Percentiles rank a stretch among this genome's conserved stretches.
These are phyloP conservation scores for Gobiocypris rarus DNA, from an alignment of 2,113 vertebrate genomes.

Conservation along the genomic window DNA sequence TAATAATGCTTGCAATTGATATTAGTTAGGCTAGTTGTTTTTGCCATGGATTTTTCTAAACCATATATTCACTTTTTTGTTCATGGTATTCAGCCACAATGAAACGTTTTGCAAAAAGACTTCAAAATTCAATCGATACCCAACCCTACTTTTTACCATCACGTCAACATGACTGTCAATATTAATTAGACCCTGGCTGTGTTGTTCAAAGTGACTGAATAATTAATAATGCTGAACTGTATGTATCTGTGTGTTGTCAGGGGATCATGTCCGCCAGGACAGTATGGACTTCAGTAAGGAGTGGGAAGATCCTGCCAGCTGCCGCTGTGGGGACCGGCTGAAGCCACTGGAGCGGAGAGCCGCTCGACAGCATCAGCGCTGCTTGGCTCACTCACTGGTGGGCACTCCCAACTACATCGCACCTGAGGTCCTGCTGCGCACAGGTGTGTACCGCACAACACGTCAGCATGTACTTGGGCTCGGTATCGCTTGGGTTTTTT, in stretches of 20 bases:
- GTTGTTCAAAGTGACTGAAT: not conserved
- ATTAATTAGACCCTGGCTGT: not conserved
- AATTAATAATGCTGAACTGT: not conserved
- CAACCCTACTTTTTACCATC: not conserved
- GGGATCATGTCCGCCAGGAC: slow-evolving; percentile 94
- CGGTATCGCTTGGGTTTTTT: too few species aligned
- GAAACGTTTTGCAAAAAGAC: too few species aligned
- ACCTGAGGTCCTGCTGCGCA: slow-evolving; percentile 92
- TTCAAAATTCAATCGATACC: too few species aligned
- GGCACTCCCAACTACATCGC: slow-evolving; percentile 98
- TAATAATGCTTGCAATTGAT: too few species aligned
- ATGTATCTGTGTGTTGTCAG: slow-evolving; percentile 62
- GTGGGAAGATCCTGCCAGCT: slow-evolving; percentile 91
- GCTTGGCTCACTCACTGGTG: slow-evolving; percentile 94
- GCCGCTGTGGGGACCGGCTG: slow-evolving; percentile 89
- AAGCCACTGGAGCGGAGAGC: slow-evolving; percentile 93
- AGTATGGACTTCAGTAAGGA: slow-evolving; percentile 99
- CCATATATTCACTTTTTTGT: too few species aligned
- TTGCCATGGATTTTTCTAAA: too few species aligned
- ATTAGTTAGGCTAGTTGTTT: too few species aligned
- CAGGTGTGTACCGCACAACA: slow-evolving; percentile 74
- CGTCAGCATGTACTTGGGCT: not conserved
- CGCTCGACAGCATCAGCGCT: slow-evolving; percentile 95
- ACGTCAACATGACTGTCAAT: not conserved
- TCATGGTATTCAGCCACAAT: too few species aligned